Evolutionary conservation across 2,888 invertebrate genomes (phyloP).

Genomic region (Diogma glabrata): DNA sequence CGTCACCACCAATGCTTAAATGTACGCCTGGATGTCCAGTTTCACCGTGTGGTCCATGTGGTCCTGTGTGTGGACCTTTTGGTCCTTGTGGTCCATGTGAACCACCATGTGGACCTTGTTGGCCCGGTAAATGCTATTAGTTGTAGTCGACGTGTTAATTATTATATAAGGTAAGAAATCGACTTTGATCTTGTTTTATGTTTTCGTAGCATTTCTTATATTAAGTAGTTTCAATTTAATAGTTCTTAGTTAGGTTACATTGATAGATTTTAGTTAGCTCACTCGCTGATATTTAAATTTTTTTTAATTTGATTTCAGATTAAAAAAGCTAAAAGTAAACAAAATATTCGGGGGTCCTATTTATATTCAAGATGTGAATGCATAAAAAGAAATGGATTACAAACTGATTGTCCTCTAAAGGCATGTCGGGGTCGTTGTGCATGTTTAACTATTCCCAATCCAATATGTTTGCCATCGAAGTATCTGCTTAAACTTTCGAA

Average conservation of each 20-base stretch:
- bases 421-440: constrained; percentile 40
- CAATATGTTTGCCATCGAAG: constrained; percentile 39
- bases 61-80: constrained; percentile 25
- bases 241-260: no score
- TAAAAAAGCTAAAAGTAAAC: constrained; percentile 35
- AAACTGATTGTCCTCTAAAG: constrained; percentile 44
- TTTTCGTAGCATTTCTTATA: no score
- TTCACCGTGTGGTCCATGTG: constrained; percentile 25
- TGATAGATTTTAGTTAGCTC: no score
- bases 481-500: no score
- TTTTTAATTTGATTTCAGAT: no score
- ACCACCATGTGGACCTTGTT: constrained; percentile 22
- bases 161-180: no score
- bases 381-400: constrained; percentile 45
- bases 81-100: constrained; percentile 22
- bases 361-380: constrained; percentile 46
- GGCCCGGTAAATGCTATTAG: neutral
- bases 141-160: no score
- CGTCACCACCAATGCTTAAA: constrained; percentile 28
- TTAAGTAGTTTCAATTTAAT: no score
- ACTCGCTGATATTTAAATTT: no score
- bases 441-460: constrained; percentile 38
- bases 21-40: constrained; percentile 14
- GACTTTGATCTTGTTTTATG: no score
- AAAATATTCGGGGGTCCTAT: constrained; percentile 41